Evolutionary conservation across 2,797 vertebrate genomes (phyloP).

Genomic region (Apogon hyalosoma): DNA sequence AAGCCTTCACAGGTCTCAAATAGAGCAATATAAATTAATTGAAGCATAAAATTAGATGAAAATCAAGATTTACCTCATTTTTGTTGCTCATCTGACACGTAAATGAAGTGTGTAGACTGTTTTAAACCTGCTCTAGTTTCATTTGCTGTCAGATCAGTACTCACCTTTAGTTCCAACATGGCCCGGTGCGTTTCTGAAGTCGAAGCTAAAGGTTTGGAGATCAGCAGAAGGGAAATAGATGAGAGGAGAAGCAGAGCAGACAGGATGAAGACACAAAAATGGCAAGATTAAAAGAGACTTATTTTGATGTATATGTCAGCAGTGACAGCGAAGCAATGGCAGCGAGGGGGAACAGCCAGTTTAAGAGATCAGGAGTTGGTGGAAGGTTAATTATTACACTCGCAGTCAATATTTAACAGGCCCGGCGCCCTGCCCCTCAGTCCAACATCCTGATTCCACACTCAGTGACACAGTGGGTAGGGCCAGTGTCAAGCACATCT

Average conservation of each 20-base stretch:
- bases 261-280: conserved; percentile 6
- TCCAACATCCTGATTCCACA: conserved; percentile 85
- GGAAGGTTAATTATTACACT: conserved; percentile 86
- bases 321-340: conserved; percentile 68
- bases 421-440: conserved; percentile 81
- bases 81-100: too few species aligned
- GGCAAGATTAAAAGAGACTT: background rate
- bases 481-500: conserved; percentile 69
- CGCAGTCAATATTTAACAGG: conserved; percentile 87
- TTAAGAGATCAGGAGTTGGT: conserved; percentile 81
- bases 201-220: conserved; percentile 57
- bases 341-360: conserved; percentile 74
- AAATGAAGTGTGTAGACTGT: too few species aligned
- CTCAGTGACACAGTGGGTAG: conserved; percentile 69
- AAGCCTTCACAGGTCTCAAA: too few species aligned
- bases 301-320: conserved; percentile 51
- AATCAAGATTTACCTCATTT: too few species aligned
- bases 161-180: conserved; percentile 62
- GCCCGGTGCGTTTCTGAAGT: conserved; percentile 39
- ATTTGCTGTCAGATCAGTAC: conserved; percentile 27
- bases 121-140: too few species aligned
- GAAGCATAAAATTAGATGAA: too few species aligned
- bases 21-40: too few species aligned
- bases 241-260: conserved; percentile 2
- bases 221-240: conserved; percentile 15